phyloP scores from a whole-genome alignment of 2,113 vertebrate genomes.

The Cyphotilapia sp. region DNA sequence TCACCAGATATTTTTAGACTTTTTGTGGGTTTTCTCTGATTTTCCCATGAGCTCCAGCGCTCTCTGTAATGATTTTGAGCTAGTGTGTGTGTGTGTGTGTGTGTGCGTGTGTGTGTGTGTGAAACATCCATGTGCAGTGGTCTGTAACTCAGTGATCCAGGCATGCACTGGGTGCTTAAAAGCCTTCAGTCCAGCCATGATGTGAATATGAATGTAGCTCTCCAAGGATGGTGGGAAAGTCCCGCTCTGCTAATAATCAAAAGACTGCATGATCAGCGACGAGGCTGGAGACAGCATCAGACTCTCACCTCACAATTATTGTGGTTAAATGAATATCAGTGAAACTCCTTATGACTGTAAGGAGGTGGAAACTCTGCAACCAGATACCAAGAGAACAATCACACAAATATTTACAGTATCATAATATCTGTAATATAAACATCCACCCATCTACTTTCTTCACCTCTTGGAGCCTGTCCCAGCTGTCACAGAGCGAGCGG shows the following conservation, averaged over 20 bases:
- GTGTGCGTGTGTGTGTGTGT: rapidly evolving
- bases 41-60: neutral
- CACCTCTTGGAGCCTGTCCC: rapidly evolving
- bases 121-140: neutral
- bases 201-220: rapidly evolving
- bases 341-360: neutral
- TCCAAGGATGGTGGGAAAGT: neutral
- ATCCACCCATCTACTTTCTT: neutral
- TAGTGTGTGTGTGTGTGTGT: rapidly evolving
- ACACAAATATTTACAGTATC: neutral
- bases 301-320: rapidly evolving
- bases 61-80: rapidly evolving
- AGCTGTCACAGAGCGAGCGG: neutral
- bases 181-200: neutral
- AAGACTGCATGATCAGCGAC: neutral
- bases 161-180: neutral
- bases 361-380: neutral
- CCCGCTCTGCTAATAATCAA: neutral
- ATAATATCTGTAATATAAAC: neutral
- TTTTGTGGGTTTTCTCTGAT: neutral
- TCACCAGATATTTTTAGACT: neutral
- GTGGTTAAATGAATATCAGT: neutral
- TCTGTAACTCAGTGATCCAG: neutral
- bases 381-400: neutral
- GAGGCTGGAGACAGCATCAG: neutral